phyloP scores from a whole-genome alignment of 2,888 invertebrate genomes.

The Drosophila merina region DNA sequence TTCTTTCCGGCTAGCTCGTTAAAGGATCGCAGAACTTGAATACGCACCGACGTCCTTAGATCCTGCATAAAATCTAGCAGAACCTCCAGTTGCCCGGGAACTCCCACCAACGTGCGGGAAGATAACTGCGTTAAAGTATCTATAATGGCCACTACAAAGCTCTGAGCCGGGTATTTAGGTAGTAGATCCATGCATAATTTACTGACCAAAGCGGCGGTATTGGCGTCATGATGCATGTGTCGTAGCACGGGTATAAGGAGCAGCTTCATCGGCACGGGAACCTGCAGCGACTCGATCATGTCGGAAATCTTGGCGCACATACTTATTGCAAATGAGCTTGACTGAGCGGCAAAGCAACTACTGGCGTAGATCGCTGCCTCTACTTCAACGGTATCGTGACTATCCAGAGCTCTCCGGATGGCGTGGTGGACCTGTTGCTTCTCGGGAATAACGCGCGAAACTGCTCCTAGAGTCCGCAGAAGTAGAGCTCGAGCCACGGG shows the following conservation, averaged over 20 bases:
- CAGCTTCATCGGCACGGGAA: conserved; percentile 95
- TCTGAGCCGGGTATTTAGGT: conserved; percentile 91
- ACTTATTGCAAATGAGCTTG: conserved; percentile 96
- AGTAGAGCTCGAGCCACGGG: conserved; percentile 97
- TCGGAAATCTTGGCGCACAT: conserved; percentile 98
- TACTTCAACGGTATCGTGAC: conserved; percentile 97
- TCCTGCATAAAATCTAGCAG: conserved; percentile 89
- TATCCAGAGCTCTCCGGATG: conserved; percentile 95
- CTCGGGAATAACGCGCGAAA: conserved; percentile 96
- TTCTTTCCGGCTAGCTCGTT: conserved; percentile 88
- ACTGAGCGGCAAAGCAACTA: conserved; percentile 96
- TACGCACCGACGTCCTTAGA: conserved; percentile 88
- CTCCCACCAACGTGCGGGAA: conserved; percentile 94
- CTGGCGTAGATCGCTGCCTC: conserved; percentile 98
- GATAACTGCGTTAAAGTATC: conserved; percentile 95
- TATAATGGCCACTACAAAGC: conserved; percentile 92
- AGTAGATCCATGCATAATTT: conserved; percentile 90
- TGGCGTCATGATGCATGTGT: conserved; percentile 94
- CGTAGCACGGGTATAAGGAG: conserved; percentile 95
- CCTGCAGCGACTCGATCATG: conserved; percentile 96
- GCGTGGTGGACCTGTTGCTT: conserved; percentile 97
- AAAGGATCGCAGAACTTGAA: conserved; percentile 88
- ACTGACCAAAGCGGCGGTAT: conserved; percentile 88
- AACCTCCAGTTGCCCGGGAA: conserved; percentile 91
- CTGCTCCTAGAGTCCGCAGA: conserved; percentile 92